Evolutionary conservation across 2,113 vertebrate genomes (phyloP), one percentile per base, ranked within the genome.

Genomic region (Hippolais icterina): DNA sequence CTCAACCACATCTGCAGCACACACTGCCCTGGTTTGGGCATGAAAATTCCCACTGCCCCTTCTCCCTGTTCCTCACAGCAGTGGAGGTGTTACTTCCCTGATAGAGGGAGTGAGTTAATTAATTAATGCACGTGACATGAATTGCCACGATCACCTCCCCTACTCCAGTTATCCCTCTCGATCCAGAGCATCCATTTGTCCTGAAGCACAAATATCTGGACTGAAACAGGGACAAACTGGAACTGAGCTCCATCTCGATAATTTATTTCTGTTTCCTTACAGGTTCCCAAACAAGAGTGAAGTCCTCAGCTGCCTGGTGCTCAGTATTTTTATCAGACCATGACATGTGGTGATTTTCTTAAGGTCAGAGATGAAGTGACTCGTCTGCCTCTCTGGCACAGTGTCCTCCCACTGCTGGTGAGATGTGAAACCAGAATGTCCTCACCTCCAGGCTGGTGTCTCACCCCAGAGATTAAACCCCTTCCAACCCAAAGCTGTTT

Each of bases 301-400:
- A 63, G 46, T 13, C 77, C 37, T 59, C 20, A 1, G 0, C 0
- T 33, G 33, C 8, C 69, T 10, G 9, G 25, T 1, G 2, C 47
- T 56, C 42, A 31, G 21, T 11, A 10, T 21, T 59, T 83, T 47
- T n/a, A 75, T 44, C 59, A 85, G 72, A 54, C 27, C 27, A 17
- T 9, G 23, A 2, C 29, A 37, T 37, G 59, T 56, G 57, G 47
- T 64, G 44, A 53, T 74, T 77, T 86, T 59, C 37, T 59, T 23
- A n/a, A 41, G 47, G 64, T 63, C 23, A 76, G 19, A 76, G 49
- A 79, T 20, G 19, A 84, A 89, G 12, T 10, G 15, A 31, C 54
- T 52, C 5, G 0, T 79, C 41, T 70, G 16, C 17, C 49, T 56
- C 63, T 16, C 35, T 82, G 65, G 35, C 52, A 68, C 33, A 29